These are phyloP conservation scores for Cheilosia soror DNA, from an alignment of 2,888 invertebrate genomes.

Conservation along the genomic window DNA sequence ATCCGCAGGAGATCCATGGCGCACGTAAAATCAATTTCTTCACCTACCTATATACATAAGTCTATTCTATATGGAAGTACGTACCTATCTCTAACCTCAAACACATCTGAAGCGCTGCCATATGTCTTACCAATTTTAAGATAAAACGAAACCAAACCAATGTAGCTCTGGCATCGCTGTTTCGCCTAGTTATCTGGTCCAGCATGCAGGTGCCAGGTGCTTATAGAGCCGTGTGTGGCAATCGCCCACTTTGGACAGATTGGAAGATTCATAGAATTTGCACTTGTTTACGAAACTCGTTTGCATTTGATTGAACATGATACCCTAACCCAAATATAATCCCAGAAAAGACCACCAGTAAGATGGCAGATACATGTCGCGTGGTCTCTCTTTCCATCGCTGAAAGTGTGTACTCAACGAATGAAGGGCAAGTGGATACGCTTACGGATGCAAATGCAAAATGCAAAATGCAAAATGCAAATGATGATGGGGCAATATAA, in stretches of 20 bases:
- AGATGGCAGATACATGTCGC: conserved; percentile 2
- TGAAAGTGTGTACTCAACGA: background rate
- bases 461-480: background rate
- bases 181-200: conserved; percentile 17
- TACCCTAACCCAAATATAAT: conserved; percentile 55
- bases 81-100: background rate
- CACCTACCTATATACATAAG: background rate
- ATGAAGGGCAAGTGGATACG: conserved; percentile 49
- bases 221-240: conserved; percentile 7
- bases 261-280: conserved; percentile 53
- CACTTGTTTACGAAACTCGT: conserved; percentile 36
- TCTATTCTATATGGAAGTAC: background rate
- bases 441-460: conserved; percentile 24
- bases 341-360: conserved; percentile 17
- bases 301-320: conserved; percentile 43
- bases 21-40: conserved; percentile 25
- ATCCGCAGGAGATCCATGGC: conserved; percentile 42
- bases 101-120: conserved; percentile 1
- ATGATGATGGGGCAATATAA: conserved; percentile 38
- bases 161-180: background rate
- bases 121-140: conserved; percentile 3
- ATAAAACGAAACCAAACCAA: background rate
- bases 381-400: background rate
- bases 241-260: conserved; percentile 51
- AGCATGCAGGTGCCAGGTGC: conserved; percentile 44